phyloP scores from a whole-genome alignment of 2,797 vertebrate genomes.

The Phylloscopus collybita region DNA sequence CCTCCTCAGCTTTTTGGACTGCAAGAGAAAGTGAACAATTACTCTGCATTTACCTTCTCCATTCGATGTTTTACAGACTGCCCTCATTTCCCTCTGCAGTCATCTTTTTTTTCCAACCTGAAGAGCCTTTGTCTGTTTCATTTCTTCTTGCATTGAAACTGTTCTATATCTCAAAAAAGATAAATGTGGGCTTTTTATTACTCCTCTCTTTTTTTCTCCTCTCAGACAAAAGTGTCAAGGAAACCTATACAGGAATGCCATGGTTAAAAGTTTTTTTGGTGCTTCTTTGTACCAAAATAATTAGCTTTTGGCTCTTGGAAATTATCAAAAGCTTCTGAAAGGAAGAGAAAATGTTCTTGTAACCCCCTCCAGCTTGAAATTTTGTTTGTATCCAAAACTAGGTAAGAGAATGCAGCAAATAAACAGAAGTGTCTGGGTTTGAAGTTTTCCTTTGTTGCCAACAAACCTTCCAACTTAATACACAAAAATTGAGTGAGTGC shows the following conservation, averaged over 20 bases:
- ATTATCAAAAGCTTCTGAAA: neutral
- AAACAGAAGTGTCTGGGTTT: neutral
- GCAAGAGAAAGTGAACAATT: slow-evolving; percentile 20
- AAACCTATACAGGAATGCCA: neutral
- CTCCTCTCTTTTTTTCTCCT: neutral
- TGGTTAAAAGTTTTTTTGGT: neutral
- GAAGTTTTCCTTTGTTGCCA: neutral
- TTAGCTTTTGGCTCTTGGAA: slow-evolving; percentile 5
- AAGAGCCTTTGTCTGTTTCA: neutral
- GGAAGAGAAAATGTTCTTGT: neutral
- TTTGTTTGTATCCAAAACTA: neutral
- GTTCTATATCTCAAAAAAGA: neutral
- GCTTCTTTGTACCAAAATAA: slow-evolving; percentile 10
- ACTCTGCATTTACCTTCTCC: neutral
- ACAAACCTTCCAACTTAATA: neutral
- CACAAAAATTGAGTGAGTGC: neutral
- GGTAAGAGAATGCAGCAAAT: neutral
- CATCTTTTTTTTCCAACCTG: neutral
- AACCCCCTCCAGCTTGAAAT: neutral
- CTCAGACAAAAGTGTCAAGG: neutral
- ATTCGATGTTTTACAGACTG: neutral
- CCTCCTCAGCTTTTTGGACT: slow-evolving; percentile 8
- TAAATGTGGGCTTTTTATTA: neutral
- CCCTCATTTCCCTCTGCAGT: neutral
- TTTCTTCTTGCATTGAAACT: neutral